Evolutionary conservation across 2,888 invertebrate species (phyloP).

Genomic region (Tenthredo livida): DNA sequence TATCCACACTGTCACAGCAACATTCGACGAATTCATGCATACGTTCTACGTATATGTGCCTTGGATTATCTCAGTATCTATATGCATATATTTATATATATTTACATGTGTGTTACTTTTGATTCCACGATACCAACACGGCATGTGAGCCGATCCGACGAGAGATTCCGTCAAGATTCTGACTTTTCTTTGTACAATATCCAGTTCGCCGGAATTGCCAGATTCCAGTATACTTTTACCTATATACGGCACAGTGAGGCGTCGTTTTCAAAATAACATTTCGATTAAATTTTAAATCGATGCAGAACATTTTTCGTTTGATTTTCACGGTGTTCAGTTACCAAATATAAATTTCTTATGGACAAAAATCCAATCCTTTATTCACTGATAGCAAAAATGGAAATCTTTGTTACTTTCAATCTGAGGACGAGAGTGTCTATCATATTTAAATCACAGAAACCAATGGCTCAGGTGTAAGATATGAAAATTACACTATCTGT

Average conservation of each 20-base stretch:
- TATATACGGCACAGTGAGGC: neutral
- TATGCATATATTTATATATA: too few relatives aligned
- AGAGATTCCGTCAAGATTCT: conserved; percentile 12
- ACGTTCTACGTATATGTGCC: neutral
- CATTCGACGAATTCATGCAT: conserved; percentile 20
- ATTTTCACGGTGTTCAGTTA: neutral
- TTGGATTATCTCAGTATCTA: neutral
- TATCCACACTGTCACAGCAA: neutral
- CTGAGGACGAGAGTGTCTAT: neutral
- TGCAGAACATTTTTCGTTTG: neutral
- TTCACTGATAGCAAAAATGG: neutral
- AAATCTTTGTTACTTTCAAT: neutral
- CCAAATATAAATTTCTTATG: neutral
- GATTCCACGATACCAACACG: conserved; percentile 1
- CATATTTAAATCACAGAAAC: neutral
- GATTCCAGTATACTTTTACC: neutral
- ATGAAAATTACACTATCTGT: neutral
- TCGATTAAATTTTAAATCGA: neutral
- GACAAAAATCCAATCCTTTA: neutral
- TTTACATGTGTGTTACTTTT: conserved; percentile 7
- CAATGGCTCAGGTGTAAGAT: neutral
- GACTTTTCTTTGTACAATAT: conserved; percentile 8
- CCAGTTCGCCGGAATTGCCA: conserved; percentile 6
- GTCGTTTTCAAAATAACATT: neutral
- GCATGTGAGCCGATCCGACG: neutral